phyloP scores from a whole-genome alignment of 2,888 invertebrate species.

The Chrysomela aeneicollis region DNA sequence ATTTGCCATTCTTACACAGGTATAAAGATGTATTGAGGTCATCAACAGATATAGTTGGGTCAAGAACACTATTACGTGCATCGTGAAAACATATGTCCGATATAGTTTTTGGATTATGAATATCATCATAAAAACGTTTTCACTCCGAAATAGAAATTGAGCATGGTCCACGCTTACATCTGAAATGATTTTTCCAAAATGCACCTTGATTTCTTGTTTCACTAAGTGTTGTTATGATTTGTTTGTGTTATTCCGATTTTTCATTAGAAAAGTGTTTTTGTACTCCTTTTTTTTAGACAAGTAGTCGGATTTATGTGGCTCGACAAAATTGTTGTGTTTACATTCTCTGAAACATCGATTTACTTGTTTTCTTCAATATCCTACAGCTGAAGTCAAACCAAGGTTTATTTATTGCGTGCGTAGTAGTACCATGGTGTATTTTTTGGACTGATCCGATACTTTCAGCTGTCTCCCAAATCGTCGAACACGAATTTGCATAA shows the following conservation, averaged over 20 bases:
- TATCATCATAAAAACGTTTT: not conserved
- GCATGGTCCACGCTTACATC: not conserved
- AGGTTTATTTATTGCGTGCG: not conserved
- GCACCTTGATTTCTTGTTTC: not conserved
- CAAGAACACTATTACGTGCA: no score
- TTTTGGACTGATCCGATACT: not conserved
- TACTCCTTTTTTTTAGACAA: not conserved
- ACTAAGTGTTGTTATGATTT: not conserved
- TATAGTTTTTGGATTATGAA: not conserved
- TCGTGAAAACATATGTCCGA: no score
- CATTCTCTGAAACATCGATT: not conserved
- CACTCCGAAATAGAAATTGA: not conserved
- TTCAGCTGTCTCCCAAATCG: not conserved
- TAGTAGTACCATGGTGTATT: not conserved
- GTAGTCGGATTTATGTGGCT: conserved; percentile 1
- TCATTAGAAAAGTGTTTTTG: not conserved
- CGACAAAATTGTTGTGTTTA: not conserved
- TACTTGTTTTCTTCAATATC: not conserved
- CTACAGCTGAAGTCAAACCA: not conserved
- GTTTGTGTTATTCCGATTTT: not conserved
- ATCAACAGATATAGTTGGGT: not conserved
- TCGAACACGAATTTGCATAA: not conserved
- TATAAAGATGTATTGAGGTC: not conserved
- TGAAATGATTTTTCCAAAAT: conserved; percentile 6
- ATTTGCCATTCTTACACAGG: conserved; percentile 1